Percentiles rank a stretch among this genome's conserved stretches.
Evolutionary conservation across 2,113 vertebrate species (phyloP).

Genomic region (Piliocolobus tephrosceles): DNA sequence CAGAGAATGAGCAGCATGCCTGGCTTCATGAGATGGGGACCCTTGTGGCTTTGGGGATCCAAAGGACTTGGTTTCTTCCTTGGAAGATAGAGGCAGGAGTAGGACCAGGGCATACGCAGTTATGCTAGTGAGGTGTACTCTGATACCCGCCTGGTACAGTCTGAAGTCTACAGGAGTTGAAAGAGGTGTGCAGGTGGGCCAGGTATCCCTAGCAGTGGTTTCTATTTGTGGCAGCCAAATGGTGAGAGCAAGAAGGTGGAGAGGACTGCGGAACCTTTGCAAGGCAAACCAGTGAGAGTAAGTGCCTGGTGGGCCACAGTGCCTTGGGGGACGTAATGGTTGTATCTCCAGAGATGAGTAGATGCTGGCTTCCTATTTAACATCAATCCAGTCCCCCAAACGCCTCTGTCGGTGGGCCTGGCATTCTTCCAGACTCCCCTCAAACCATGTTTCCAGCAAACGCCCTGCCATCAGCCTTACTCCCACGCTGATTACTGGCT

Average conservation of each 20-base stretch:
- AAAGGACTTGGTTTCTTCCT: not conserved
- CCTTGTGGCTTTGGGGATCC: not conserved
- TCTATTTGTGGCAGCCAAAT: not conserved
- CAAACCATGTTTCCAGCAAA: not conserved
- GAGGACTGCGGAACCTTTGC: not conserved
- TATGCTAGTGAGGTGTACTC: not conserved
- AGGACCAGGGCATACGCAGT: not conserved
- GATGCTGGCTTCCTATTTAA: not conserved
- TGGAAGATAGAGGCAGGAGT: not conserved
- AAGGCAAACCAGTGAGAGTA: not conserved
- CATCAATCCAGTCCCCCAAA: not conserved
- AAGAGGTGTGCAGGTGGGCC: not conserved
- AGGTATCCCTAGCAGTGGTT: not conserved
- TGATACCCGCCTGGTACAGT: not conserved
- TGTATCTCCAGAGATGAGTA: not conserved
- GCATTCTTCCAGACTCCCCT: not conserved
- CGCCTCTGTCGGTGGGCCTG: not conserved
- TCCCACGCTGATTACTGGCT: not conserved
- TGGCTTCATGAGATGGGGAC: not conserved
- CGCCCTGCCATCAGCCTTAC: not conserved
- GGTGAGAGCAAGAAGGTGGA: not conserved
- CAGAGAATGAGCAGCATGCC: not conserved
- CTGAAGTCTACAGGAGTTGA: not conserved
- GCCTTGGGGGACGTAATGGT: not conserved
- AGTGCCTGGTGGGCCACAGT: accelerated